Percentiles rank a stretch among this genome's conserved stretches.
Conservation (phyloP, 2,797 vertebrate genomes). For the Pelodytes ibericus region DNA sequence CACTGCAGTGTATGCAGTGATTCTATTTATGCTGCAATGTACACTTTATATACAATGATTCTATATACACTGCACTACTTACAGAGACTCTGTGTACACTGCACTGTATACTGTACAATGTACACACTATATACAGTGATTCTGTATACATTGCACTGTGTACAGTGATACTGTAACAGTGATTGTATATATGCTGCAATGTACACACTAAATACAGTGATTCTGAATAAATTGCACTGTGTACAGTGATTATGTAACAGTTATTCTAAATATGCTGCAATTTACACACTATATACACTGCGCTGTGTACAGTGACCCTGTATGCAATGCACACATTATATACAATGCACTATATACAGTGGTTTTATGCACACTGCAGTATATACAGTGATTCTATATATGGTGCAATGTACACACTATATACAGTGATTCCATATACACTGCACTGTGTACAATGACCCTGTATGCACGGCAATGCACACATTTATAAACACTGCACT, state of each 20-base stretch:
- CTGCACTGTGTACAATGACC: background rate
- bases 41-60: no score
- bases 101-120: background rate
- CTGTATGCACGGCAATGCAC: no score
- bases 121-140: background rate
- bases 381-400: background rate
- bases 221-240: background rate
- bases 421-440: background rate
- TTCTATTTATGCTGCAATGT: no score
- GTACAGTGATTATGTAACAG: no score
- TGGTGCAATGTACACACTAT: background rate
- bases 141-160: background rate
- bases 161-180: background rate
- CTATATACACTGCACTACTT: no score
- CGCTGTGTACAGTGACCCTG: no score
- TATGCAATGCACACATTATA: background rate
- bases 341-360: background rate
- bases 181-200: background rate
- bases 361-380: no score
- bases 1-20: no score
- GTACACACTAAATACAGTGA: no score
- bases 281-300: background rate
- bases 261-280: background rate
- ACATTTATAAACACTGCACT: no score
- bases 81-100: background rate